A percentile compares a stretch with the other conserved stretches of the same genome.
phyloP scores from a whole-genome alignment of 2,797 vertebrate species.

The Podarcis siculus region DNA sequence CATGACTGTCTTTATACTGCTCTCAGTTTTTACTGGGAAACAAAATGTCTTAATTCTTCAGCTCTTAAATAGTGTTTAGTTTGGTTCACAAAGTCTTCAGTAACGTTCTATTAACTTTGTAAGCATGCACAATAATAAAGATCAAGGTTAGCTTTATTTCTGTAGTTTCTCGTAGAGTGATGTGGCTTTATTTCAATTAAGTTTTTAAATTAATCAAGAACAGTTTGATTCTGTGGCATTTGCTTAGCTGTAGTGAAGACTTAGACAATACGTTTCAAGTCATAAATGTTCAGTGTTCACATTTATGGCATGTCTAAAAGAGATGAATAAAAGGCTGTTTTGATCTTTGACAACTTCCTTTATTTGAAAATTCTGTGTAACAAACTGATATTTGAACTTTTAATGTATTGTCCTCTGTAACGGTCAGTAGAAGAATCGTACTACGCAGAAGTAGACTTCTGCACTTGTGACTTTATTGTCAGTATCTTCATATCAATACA shows the following conservation, averaged over 20 bases:
- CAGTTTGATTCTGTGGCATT: neutral
- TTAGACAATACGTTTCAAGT: neutral
- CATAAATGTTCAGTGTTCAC: neutral
- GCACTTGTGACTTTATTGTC: neutral
- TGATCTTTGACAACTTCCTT: neutral
- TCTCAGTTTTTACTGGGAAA: constrained; percentile 45
- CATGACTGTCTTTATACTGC: constrained; percentile 57
- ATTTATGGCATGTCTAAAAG: neutral
- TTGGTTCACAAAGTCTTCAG: constrained; percentile 9
- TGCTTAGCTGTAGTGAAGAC: neutral
- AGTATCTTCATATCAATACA: neutral
- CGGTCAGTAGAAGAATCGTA: neutral
- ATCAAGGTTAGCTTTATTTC: constrained; percentile 1
- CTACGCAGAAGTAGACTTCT: neutral
- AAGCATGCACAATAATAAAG: constrained; percentile 12
- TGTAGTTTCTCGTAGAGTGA: constrained; percentile 1
- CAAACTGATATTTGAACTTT: neutral
- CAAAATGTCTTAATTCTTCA: constrained; percentile 39
- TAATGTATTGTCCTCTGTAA: neutral
- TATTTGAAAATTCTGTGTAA: neutral
- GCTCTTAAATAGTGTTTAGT: constrained; percentile 40
- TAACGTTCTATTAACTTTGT: neutral
- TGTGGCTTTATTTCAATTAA: neutral
- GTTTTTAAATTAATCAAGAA: neutral
- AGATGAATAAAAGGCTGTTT: neutral